Evolutionary conservation across 1,140 invertebrate genomes (phyloP), one percentile per base, ranked within the genome.

Genomic region (Helicoverpa zea): DNA sequence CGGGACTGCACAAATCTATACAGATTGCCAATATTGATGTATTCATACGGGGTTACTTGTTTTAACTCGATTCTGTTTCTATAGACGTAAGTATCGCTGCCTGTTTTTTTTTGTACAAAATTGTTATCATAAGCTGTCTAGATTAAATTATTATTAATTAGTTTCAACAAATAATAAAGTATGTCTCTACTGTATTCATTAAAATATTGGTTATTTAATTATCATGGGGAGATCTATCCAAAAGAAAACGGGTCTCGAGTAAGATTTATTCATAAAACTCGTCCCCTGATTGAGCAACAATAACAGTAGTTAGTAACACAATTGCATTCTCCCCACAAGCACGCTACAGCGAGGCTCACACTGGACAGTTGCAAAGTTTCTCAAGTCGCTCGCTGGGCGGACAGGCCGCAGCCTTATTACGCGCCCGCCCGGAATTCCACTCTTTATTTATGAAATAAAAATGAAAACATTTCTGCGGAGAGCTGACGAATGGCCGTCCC

Each of bases 361-460:
- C 14, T 5, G 35, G 35, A 70, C 66, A 70, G 66, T 70, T 70
- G 66, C 66, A 54, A 54, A 70, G 49, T 70, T 70, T 70, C 66
- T 23, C 70, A 18, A 12, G 29, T 13, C 23, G 5, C 18, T n/a
- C 68, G 18, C 49, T n/a, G 23, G 43, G 66, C 35, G 58, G 16
- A 23, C 58, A 30, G 30, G 58, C 77, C 51, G 74, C 76, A 74
- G 75, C 84, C 89, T 93, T 89, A 92, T 94, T 91, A 92, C 89
- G 84, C 72, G 83, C 78, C 66, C 59, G 79, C 74, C 81, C 84
- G 86, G 91, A 89, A 92, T 91, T 89, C 89, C 85, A 87, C 91
- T 89, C 88, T 90, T 91, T 93, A 94, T 93, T 94, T 94, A 94
- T 94, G 90, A 93, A 94, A 94, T 94, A 94, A 94, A 93, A 94